Evolutionary conservation across 2,888 invertebrate species (phyloP).

Genomic region (Drosophila borealis): DNA sequence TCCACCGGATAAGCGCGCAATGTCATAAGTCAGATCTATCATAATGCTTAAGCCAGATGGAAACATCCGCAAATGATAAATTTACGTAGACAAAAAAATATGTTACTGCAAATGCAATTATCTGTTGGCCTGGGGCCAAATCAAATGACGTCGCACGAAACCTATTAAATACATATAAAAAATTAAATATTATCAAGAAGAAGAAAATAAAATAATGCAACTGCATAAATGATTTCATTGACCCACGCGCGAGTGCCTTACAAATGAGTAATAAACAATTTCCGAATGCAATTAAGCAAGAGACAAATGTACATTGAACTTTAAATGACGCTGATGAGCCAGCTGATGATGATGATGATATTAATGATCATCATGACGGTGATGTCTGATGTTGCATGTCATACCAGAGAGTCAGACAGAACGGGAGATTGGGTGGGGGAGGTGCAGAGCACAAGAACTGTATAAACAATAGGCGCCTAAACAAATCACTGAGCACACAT

Average conservation of each 20-base stretch:
- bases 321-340: conserved; percentile 46
- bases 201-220: conserved; percentile 38
- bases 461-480: conserved; percentile 47
- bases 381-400: conserved; percentile 44
- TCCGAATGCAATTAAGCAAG: conserved; percentile 71
- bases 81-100: conserved; percentile 21
- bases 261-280: conserved; percentile 73
- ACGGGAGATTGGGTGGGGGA: neutral
- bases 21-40: neutral
- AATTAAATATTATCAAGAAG: conserved; percentile 10
- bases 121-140: conserved; percentile 39
- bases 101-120: conserved; percentile 35
- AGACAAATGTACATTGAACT: conserved; percentile 74
- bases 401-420: conserved; percentile 1
- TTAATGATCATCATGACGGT: neutral
- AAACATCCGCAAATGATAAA: conserved; percentile 34
- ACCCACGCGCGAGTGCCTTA: conserved; percentile 54
- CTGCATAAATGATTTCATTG: conserved; percentile 69
- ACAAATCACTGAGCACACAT: conserved; percentile 47
- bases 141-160: conserved; percentile 34
- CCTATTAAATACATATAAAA: conserved; percentile 39
- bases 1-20: conserved; percentile 5
- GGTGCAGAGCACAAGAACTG: conserved; percentile 11
- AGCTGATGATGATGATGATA: conserved; percentile 25
- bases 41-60: conserved; percentile 1